These are phyloP conservation scores for Semicossyphus pulcher DNA, from an alignment of 2,113 vertebrate genomes.

Conservation along the genomic window DNA sequence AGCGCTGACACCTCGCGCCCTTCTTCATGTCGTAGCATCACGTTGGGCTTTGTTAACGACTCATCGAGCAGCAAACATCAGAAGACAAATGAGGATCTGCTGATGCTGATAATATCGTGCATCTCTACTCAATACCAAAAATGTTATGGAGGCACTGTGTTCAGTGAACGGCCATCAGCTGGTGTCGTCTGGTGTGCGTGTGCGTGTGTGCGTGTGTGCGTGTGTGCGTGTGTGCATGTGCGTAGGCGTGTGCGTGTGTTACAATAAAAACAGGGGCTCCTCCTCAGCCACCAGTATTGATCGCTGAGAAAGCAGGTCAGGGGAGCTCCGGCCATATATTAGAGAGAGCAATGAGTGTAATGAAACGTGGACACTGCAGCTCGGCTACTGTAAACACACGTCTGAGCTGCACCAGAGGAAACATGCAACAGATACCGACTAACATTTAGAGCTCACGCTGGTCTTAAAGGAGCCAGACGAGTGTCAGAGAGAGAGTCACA, in stretches of 20 bases:
- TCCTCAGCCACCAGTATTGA: constrained; percentile 15
- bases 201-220: neutral
- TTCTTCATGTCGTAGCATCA: no score
- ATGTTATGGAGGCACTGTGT: no score
- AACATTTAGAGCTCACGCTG: neutral
- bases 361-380: neutral
- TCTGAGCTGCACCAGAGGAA: neutral
- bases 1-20: no score
- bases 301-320: constrained; percentile 29
- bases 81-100: no score
- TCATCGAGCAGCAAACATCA: no score
- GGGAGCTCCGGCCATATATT: neutral
- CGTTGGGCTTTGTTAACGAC: no score
- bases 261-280: constrained; percentile 6
- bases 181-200: no score
- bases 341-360: neutral
- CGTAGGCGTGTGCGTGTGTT: neutral
- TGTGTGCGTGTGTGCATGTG: neutral
- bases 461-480: neutral
- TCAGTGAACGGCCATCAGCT: no score
- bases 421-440: neutral
- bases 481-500: neutral
- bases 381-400: neutral
- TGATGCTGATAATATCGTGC: no score
- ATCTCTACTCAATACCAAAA: no score